Evolutionary conservation across 2,797 vertebrate species (phyloP).

Genomic region (Sebastes vulpes): DNA sequence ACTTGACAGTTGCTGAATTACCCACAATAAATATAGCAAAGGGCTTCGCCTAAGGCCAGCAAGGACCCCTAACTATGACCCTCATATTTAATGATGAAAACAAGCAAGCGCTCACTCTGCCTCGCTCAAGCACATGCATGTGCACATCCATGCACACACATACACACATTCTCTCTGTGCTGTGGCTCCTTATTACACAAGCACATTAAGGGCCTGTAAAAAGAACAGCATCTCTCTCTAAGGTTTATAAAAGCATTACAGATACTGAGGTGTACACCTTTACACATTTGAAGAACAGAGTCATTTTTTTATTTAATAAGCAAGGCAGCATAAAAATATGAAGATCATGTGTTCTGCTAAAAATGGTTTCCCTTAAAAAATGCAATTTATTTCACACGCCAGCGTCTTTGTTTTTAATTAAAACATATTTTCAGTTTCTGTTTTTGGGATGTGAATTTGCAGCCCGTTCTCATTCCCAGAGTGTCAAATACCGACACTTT

Average conservation of each 20-base stretch:
- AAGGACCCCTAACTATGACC: slow-evolving; percentile 85
- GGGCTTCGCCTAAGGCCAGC: slow-evolving; percentile 78
- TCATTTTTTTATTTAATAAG: neutral
- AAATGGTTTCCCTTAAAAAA: neutral
- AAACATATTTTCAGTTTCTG: neutral
- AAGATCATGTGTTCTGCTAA: neutral
- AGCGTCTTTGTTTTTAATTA: neutral
- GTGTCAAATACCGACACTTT: too few relatives aligned
- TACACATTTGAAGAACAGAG: neutral
- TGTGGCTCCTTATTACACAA: slow-evolving; percentile 50
- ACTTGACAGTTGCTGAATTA: slow-evolving; percentile 88
- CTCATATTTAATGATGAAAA: slow-evolving; percentile 87
- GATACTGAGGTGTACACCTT: neutral
- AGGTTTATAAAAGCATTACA: slow-evolving; percentile 10
- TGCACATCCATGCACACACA: slow-evolving; percentile 20
- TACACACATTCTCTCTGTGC: neutral
- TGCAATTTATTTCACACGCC: neutral
- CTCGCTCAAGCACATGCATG: slow-evolving; percentile 57
- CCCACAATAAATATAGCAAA: slow-evolving; percentile 88
- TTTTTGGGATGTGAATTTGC: neutral
- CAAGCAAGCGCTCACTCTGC: slow-evolving; percentile 71
- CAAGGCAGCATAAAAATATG: neutral
- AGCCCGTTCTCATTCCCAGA: too few relatives aligned
- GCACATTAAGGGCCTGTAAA: slow-evolving; percentile 23
- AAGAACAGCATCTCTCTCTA: slow-evolving; percentile 27